A percentile compares a stretch with the other conserved stretches of the same genome.
Conservation (phyloP, 2,888 invertebrate species). For the Horisme vitalbata region DNA sequence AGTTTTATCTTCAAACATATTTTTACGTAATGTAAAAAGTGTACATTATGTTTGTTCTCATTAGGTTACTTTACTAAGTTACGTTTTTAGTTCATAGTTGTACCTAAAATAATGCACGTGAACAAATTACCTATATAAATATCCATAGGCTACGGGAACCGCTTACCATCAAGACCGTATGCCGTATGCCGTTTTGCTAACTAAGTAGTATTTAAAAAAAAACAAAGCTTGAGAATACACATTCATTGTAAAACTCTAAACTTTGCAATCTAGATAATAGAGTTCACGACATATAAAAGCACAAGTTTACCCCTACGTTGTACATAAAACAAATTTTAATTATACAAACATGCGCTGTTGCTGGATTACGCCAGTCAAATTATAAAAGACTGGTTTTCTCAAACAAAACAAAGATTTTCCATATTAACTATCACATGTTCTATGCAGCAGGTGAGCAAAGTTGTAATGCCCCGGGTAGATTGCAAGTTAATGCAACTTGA, state of each 20-base stretch:
- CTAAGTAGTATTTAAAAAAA: no score
- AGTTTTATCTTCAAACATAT: no score
- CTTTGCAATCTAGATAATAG: conserved; percentile 25
- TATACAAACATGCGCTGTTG: conserved; percentile 25
- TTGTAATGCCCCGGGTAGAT: conserved; percentile 49
- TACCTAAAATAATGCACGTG: no score
- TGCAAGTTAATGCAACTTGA: conserved; percentile 53
- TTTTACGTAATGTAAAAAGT: no score
- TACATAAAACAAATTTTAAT: conserved; percentile 32
- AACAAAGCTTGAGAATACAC: conserved; percentile 1
- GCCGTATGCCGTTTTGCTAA: no score
- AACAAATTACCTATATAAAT: no score
- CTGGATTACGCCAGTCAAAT: conserved; percentile 27
- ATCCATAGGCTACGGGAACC: no score
- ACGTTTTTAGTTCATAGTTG: no score
- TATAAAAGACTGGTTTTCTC: conserved; percentile 27
- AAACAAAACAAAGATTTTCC: conserved; percentile 11
- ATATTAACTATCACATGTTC: conserved; percentile 19
- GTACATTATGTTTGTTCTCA: no score
- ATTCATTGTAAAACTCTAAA: conserved; percentile 12
- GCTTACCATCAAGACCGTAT: no score
- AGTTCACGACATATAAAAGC: conserved; percentile 18
- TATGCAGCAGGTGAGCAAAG: conserved; percentile 33
- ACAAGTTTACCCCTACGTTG: conserved; percentile 12
- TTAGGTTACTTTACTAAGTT: no score